Percentiles rank a stretch among this genome's conserved stretches.
These are phyloP conservation scores for Melitaea cinxia DNA, from an alignment of 1,140 invertebrate genomes.

Conservation along the genomic window DNA sequence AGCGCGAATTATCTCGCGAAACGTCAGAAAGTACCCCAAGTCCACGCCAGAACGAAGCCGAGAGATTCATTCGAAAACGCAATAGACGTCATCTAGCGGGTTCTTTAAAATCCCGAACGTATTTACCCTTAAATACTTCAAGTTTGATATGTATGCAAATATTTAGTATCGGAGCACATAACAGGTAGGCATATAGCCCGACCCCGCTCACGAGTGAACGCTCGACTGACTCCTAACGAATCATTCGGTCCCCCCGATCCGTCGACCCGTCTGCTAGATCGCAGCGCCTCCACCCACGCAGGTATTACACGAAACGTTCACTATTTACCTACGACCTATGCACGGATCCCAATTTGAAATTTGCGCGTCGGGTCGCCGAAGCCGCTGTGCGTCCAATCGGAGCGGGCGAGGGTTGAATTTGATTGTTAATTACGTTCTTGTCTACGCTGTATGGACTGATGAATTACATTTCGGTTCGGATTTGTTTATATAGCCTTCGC, in stretches of 20 bases:
- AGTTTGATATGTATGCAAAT: constrained; percentile 76
- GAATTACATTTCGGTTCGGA: constrained; percentile 45
- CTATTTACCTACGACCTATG: constrained; percentile 60
- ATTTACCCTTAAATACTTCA: constrained; percentile 54
- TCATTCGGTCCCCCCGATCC: constrained; percentile 61
- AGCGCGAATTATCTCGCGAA: constrained; percentile 44
- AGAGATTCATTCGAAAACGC: background rate
- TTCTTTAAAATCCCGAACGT: constrained; percentile 50
- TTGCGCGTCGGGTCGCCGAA: constrained; percentile 50
- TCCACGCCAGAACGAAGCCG: constrained; percentile 14
- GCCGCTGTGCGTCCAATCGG: constrained; percentile 36
- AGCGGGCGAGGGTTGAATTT: constrained; percentile 42
- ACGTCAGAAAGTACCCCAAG: constrained; percentile 27
- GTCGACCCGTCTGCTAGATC: constrained; percentile 37
- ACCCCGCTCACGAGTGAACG: constrained; percentile 73
- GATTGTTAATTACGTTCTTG: constrained; percentile 74
- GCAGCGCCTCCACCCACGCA: constrained; percentile 38
- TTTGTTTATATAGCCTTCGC: constrained; percentile 19
- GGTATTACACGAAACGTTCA: constrained; percentile 32
- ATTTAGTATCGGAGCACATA: constrained; percentile 70
- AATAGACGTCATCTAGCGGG: constrained; percentile 16
- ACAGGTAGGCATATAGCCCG: constrained; percentile 64
- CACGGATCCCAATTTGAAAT: constrained; percentile 50
- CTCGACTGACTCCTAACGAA: constrained; percentile 75
- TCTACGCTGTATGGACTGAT: constrained; percentile 42